Evolutionary conservation across 2,888 invertebrate species (phyloP), one percentile per base, ranked within the genome.

Genomic region (Chaetogeoica ovagalla): DNA sequence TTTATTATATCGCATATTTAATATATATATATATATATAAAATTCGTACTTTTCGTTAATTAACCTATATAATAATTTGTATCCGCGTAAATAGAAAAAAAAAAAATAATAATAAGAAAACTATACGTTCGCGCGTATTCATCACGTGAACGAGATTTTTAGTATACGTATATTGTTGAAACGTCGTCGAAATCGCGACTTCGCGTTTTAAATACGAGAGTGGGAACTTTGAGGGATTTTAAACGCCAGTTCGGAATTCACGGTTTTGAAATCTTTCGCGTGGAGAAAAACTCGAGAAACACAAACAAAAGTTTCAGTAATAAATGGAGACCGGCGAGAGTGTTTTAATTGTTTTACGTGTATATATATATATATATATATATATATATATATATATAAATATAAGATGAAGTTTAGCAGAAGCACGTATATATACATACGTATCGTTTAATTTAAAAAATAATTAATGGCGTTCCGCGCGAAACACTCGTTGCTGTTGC

Each of bases 381-480:
- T 43, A 43, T 43, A 43, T 43, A 79, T n/a, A n/a, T n/a, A 30
- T 30, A 30, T 30, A 30, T 30, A 30, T 30, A 30, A 30, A 79
- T 69, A 65, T 55, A 79, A 79, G 63, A 79, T 71, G 71, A 79
- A 79, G 39, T 71, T 79, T 79, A 55, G 62, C 63, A 9, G 30
- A 30, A 30, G 43, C 43, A 43, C 43, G 43, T 43, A 43, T 43
- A 43, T 43, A 43, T 43, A 43, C 6, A 43, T 43, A 79, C 62
- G 77, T 79, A 79, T 79, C 62, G 70, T 79, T 79, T 71, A 79
- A 71, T 79, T 71, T 62, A 62, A 62, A 71, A 79, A 71, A 79
- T 79, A 79, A 71, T 79, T 71, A 69, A 77, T 76, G 66, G 23
- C 75, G 59, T 76, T 76, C 59, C 68, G 8, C 23, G 39, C 59